A percentile compares a stretch with the other conserved stretches of the same genome.
phyloP scores from a whole-genome alignment of 1,140 invertebrate genomes.

The Musca domestica region DNA sequence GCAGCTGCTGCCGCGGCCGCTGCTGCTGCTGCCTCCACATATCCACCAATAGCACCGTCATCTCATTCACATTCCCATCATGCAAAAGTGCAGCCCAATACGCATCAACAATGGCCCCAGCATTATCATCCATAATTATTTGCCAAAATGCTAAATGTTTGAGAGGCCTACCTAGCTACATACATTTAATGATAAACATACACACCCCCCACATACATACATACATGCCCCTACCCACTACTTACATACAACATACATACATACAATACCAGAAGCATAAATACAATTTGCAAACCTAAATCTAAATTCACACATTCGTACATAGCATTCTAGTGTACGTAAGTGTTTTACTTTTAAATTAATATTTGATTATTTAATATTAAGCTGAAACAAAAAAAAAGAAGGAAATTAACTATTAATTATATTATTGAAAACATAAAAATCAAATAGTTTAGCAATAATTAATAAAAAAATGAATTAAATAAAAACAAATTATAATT shows the following conservation, averaged over 20 bases:
- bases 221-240: neutral
- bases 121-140: constrained; percentile 23
- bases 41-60: constrained; percentile 13
- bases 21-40: constrained; percentile 11
- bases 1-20: no score
- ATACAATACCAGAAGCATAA: neutral
- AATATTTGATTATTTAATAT: no score
- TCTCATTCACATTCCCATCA: constrained; percentile 23
- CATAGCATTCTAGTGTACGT: no score
- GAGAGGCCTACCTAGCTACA: no score
- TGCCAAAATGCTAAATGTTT: no score
- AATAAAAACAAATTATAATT: constrained; percentile 10
- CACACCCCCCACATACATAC: neutral
- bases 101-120: constrained; percentile 22
- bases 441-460: constrained; percentile 15
- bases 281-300: constrained; percentile 10
- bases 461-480: constrained; percentile 19
- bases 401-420: neutral
- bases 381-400: no score
- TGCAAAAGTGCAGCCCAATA: constrained; percentile 8
- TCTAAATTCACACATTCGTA: constrained; percentile 7
- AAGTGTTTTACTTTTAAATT: no score
- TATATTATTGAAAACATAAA: neutral
- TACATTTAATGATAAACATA: constrained; percentile 8
- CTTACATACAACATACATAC: constrained; percentile 4